phyloP scores from a whole-genome alignment of 2,888 invertebrate genomes.

The Nemurella pictetii region DNA sequence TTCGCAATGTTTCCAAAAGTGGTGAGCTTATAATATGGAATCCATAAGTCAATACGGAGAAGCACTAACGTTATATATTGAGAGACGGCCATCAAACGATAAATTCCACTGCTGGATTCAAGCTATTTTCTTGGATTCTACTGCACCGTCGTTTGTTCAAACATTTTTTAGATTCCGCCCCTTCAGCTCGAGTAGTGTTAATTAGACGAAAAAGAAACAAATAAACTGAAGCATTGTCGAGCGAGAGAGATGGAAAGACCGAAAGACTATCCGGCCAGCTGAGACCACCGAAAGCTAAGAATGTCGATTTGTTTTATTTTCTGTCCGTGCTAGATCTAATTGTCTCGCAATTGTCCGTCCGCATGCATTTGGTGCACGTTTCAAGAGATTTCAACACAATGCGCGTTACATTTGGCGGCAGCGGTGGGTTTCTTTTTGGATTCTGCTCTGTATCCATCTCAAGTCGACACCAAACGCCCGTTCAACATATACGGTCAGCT shows the following conservation, averaged over 20 bases:
- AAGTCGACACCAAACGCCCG: too few relatives aligned
- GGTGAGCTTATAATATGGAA: slow-evolving; percentile 15
- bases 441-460: too few relatives aligned
- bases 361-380: neutral
- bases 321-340: neutral
- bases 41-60: slow-evolving; percentile 24
- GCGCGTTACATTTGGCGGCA: neutral
- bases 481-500: neutral
- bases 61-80: neutral
- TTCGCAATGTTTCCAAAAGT: slow-evolving; percentile 20
- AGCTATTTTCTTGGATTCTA: neutral
- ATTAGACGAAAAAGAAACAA: neutral
- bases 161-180: neutral
- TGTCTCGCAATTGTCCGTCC: neutral
- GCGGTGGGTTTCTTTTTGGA: neutral
- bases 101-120: neutral
- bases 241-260: neutral
- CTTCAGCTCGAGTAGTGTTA: neutral
- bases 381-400: neutral
- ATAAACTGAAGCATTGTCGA: neutral
- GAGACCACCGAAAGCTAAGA: neutral
- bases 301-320: neutral
- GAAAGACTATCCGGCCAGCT: neutral
- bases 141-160: neutral
- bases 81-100: neutral